Conservation (phyloP, 1,140 invertebrate genomes). For the Plectus sambesii region DNA sequence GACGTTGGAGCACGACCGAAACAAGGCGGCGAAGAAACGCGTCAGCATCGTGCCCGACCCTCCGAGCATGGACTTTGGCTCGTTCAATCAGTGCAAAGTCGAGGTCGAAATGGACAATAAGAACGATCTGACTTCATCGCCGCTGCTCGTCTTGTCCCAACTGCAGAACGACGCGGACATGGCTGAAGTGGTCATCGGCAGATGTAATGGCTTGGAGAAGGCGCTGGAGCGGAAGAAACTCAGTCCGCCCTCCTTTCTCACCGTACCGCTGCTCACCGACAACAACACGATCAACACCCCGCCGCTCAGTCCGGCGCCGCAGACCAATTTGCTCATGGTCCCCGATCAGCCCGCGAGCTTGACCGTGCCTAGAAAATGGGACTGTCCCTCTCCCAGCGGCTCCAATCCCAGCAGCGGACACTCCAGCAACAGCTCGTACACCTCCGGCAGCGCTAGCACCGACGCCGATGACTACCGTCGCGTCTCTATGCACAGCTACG, state of each 20-base stretch:
- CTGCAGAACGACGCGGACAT: neutral
- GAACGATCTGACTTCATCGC: no score
- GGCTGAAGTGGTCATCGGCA: slow-evolving; percentile 10
- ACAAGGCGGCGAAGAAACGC: slow-evolving; percentile 20
- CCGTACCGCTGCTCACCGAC: no score
- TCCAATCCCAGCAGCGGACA: slow-evolving; percentile 17
- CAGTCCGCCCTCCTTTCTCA: no score
- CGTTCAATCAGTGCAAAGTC: neutral
- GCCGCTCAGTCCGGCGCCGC: neutral
- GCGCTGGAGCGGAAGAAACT: slow-evolving; percentile 18
- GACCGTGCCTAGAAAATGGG: no score
- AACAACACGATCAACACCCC: no score
- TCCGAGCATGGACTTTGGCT: slow-evolving; percentile 20
- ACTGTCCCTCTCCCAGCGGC: slow-evolving; percentile 20
- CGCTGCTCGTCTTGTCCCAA: no score
- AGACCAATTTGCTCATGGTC: slow-evolving; percentile 13
- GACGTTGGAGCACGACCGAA: slow-evolving; percentile 20
- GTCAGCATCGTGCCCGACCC: slow-evolving; percentile 22
- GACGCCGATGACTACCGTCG: slow-evolving; percentile 13
- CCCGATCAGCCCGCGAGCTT: no score
- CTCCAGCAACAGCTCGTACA: slow-evolving; percentile 24
- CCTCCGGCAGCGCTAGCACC: slow-evolving; percentile 19
- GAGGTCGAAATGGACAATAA: neutral
- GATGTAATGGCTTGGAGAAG: slow-evolving; percentile 16
- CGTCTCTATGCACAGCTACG: slow-evolving; percentile 25